Percentiles rank a stretch among this genome's conserved stretches.
phyloP scores from a whole-genome alignment of 2,113 vertebrate species.

The Copsychus sechellarum region DNA sequence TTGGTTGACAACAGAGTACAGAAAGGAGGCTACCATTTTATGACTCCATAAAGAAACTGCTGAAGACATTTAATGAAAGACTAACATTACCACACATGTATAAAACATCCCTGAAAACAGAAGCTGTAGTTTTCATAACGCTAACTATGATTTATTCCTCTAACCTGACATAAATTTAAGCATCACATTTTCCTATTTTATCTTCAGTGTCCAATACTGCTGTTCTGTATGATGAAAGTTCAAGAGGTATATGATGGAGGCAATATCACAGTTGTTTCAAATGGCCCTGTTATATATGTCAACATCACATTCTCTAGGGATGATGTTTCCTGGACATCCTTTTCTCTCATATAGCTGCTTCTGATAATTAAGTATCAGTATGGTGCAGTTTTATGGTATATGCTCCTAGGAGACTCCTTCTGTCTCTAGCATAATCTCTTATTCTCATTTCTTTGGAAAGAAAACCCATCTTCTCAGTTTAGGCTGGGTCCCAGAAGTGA shows the following conservation, averaged over 20 bases:
- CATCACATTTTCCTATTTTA: slow-evolving; percentile 68
- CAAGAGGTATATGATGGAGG: slow-evolving; percentile 54
- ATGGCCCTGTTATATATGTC: slow-evolving; percentile 52
- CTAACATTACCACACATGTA: slow-evolving; percentile 63
- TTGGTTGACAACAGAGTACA: not conserved
- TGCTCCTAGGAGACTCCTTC: slow-evolving; percentile 70
- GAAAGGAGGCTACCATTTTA: slow-evolving; percentile 58
- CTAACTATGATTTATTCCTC: slow-evolving; percentile 66
- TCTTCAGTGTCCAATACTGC: slow-evolving; percentile 58
- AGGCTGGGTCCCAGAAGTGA: slow-evolving; percentile 70
- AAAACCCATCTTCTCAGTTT: slow-evolving; percentile 73
- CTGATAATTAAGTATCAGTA: slow-evolving; percentile 77
- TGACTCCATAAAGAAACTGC: slow-evolving; percentile 65
- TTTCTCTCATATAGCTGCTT: slow-evolving; percentile 70
- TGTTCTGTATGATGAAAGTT: slow-evolving; percentile 56
- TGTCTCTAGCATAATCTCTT: slow-evolving; percentile 76
- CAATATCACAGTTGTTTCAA: slow-evolving; percentile 36
- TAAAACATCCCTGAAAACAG: slow-evolving; percentile 72
- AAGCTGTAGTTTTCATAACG: slow-evolving; percentile 60
- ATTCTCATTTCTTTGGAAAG: slow-evolving; percentile 74
- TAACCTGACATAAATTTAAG: slow-evolving; percentile 68
- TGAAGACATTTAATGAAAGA: slow-evolving; percentile 67
- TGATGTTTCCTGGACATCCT: slow-evolving; percentile 32
- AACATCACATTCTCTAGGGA: slow-evolving; percentile 50
- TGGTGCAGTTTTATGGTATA: slow-evolving; percentile 65